Evolutionary conservation across 2,888 invertebrate genomes (phyloP).

Genomic region (Diaprepes abbreviatus): DNA sequence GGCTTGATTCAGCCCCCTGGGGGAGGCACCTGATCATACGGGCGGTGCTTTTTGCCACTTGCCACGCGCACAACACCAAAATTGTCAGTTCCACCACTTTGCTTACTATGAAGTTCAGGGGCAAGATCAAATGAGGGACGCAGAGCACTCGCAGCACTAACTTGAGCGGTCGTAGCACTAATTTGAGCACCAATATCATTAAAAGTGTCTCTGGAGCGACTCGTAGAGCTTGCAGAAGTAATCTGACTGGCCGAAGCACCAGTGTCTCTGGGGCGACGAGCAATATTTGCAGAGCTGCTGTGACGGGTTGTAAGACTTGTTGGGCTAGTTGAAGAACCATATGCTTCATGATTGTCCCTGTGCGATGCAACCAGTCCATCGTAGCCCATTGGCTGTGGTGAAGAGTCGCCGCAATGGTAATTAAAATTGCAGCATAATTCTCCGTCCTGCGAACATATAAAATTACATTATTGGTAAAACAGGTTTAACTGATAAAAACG

Average conservation of each 20-base stretch:
- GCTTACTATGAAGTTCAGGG: constrained; percentile 22
- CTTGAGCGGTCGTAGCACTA: constrained; percentile 35
- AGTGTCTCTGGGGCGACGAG: constrained; percentile 29
- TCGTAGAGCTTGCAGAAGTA: constrained; percentile 16
- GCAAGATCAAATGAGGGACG: constrained; percentile 9
- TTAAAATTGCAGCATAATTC: constrained; percentile 69
- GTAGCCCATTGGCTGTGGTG: constrained; percentile 64
- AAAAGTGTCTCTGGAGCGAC: constrained; percentile 23
- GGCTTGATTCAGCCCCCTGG: constrained; percentile 45
- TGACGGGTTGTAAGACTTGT: constrained; percentile 7
- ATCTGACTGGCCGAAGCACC: constrained; percentile 1
- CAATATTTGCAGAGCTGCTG: constrained; percentile 4
- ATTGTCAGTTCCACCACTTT: constrained; percentile 25
- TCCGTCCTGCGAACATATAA: constrained; percentile 63
- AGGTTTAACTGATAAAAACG: neutral
- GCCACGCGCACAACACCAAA: constrained; percentile 32
- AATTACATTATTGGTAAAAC: neutral
- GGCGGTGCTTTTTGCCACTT: constrained; percentile 27
- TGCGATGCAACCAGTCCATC: constrained; percentile 64
- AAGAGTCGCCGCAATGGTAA: constrained; percentile 67
- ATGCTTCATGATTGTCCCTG: constrained; percentile 50
- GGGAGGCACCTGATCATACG: constrained; percentile 38
- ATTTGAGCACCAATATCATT: constrained; percentile 23
- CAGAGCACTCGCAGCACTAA: constrained; percentile 20
- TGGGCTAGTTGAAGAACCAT: constrained; percentile 9